Evolutionary conservation across 2,113 vertebrate genomes (phyloP).

Genomic region (Psophia crepitans): DNA sequence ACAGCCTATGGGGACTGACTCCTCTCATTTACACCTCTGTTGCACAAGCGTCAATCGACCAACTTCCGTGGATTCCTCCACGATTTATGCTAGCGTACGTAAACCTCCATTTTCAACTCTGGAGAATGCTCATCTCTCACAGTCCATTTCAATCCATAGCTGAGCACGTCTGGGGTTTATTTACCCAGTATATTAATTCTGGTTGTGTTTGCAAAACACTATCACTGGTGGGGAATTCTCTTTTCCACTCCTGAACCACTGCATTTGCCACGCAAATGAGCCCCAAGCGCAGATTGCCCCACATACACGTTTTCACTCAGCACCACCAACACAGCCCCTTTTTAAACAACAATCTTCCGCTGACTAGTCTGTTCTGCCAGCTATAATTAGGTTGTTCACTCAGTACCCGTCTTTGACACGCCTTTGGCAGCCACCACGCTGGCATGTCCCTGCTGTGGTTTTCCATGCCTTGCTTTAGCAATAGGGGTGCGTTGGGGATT

Average conservation of each 20-base stretch:
- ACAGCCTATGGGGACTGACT: not conserved
- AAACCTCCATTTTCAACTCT: not conserved
- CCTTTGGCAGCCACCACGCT: not conserved
- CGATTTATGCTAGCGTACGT: not conserved
- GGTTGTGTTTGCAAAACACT: not conserved
- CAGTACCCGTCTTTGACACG: not conserved
- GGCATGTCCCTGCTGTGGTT: not conserved
- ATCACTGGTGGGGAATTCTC: not conserved
- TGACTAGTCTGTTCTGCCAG: not conserved
- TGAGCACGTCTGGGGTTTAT: not conserved
- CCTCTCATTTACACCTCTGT: not conserved
- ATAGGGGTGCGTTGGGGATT: accelerated
- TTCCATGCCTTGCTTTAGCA: not conserved
- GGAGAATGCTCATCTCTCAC: not conserved
- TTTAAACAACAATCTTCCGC: not conserved
- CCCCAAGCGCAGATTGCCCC: not conserved
- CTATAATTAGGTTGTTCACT: not conserved
- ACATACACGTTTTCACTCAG: not conserved
- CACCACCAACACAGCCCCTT: not conserved
- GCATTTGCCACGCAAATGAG: accelerated
- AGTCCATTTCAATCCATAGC: not conserved
- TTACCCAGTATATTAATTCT: not conserved
- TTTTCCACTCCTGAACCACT: accelerated
- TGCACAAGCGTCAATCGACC: not conserved
- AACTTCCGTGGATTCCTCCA: not conserved